Conservation (phyloP, 2,113 vertebrate species). For the Crotalus tigris region DNA sequence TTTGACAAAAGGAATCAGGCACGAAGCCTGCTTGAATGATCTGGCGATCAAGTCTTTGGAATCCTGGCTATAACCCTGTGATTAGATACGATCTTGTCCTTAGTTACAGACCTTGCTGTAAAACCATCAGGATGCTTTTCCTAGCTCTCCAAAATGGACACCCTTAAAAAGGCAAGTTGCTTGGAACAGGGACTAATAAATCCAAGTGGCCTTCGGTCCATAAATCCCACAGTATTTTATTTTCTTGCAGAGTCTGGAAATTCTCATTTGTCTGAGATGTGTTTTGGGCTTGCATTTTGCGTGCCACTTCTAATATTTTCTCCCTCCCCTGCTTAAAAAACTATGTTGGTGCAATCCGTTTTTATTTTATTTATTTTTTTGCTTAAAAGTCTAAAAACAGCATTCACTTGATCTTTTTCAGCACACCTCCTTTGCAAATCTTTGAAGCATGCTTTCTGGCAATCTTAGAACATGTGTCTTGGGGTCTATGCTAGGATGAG, state of each 20-base stretch:
- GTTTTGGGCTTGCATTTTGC: not conserved
- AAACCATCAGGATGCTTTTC: conserved; percentile 27
- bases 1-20: not conserved
- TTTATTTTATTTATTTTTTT: not conserved
- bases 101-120: not conserved
- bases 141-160: conserved; percentile 50
- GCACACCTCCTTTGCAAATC: not conserved
- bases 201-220: conserved; percentile 15
- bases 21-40: not conserved
- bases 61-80: not conserved
- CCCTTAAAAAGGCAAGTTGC: conserved; percentile 43
- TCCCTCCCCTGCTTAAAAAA: not conserved
- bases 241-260: conserved; percentile 39
- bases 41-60: not conserved
- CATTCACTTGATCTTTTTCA: conserved; percentile 13
- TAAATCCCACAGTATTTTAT: conserved; percentile 48
- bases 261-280: conserved; percentile 8
- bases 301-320: not conserved
- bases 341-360: not conserved
- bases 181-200: conserved; percentile 18
- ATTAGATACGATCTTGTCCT: not conserved
- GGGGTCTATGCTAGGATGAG: not conserved
- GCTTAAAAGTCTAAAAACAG: not conserved
- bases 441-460: not conserved
- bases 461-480: not conserved